Evolutionary conservation across 37 sponge, comb jelly and placozoan genomes (phyloP).

Genomic region (Mnemiopsis leidyi): DNA sequence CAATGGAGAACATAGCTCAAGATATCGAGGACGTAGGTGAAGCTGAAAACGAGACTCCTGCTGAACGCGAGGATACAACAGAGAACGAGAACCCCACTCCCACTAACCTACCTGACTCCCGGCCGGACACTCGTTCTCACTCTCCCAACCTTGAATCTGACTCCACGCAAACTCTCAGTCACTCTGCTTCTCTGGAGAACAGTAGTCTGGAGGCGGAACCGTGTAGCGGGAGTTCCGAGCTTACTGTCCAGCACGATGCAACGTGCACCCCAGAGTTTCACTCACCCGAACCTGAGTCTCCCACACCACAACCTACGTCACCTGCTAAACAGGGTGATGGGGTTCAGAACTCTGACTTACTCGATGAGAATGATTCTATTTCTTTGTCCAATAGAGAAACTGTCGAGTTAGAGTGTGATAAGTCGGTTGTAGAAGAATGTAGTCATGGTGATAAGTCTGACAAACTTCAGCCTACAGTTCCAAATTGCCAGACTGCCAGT

Average conservation of each 20-base stretch:
- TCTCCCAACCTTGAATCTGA: slow-evolving; percentile 19
- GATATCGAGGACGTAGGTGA: neutral
- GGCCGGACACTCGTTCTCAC: neutral
- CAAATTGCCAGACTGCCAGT: too few relatives aligned
- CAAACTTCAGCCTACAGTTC: too few relatives aligned
- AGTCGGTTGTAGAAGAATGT: neutral
- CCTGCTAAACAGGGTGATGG: neutral
- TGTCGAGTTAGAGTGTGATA: neutral
- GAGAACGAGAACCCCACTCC: neutral
- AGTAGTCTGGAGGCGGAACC: neutral
- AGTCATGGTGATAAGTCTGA: neutral
- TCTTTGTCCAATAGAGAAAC: neutral
- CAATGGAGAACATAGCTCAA: slow-evolving; percentile 37
- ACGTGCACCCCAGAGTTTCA: neutral
- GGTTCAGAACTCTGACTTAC: neutral
- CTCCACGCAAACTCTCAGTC: slow-evolving; percentile 31
- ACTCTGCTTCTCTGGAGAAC: neutral
- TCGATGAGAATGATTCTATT: neutral
- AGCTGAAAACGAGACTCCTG: neutral
- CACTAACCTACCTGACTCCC: neutral
- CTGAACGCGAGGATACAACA: too few relatives aligned
- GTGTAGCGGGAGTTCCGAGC: neutral
- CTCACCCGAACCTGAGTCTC: slow-evolving; percentile 24
- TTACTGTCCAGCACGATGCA: neutral
- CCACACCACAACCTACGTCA: neutral